Conservation (phyloP, 2,113 vertebrate species). For the Columbina picui region DNA sequence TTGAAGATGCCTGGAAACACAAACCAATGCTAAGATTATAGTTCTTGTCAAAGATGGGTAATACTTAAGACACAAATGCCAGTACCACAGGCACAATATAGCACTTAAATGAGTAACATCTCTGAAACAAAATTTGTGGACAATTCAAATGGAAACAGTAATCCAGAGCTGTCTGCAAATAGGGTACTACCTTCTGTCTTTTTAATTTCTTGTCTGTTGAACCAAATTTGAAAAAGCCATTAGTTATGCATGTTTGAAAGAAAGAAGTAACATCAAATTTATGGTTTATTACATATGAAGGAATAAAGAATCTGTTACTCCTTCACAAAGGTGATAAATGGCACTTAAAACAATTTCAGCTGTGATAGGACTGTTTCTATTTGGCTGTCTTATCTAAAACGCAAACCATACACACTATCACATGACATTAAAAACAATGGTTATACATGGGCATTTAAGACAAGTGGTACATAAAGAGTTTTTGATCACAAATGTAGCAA, state of each 20-base stretch:
- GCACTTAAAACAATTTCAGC: constrained; percentile 14
- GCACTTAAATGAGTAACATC: background rate
- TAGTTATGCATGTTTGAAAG: background rate
- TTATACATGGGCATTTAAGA: constrained; percentile 9
- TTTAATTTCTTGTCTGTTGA: background rate
- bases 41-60: background rate
- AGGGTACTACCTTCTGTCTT: background rate
- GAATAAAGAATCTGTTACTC: background rate
- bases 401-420: background rate
- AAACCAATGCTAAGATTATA: background rate
- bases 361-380: constrained; percentile 4
- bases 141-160: background rate
- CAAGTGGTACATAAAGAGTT: background rate
- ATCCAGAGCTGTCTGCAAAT: background rate
- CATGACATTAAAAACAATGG: background rate
- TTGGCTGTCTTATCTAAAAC: background rate
- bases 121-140: background rate
- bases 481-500: background rate
- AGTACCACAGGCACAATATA: background rate
- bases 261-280: background rate
- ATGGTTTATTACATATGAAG: background rate
- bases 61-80: background rate
- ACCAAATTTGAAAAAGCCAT: background rate
- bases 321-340: background rate
- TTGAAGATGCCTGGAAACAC: background rate